Base-by-base conservation (phyloP, 2,797 vertebrate species). In the Sphaeramia orbicularis region DNA sequence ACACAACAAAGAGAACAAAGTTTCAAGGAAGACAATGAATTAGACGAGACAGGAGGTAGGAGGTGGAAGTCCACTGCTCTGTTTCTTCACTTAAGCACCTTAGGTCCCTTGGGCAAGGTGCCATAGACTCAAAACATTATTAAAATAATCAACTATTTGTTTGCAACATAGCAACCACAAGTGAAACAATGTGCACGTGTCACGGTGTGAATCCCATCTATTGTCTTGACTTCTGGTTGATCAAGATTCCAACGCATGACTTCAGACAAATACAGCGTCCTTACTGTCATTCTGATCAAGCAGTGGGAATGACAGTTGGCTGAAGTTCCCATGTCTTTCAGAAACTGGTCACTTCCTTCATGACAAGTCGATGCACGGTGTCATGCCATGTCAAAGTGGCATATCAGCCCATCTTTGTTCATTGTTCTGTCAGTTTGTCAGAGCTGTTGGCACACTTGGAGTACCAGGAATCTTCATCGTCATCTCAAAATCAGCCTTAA, bases 171-270 rank as follows among this genome's bases (percentile, higher is more conserved):
- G 85, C 74, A 86, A 87, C 83, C 12, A 24, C 1, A 12, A 43
- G 43, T 30, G 51, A n/a, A 56, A 10, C 9, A 41, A 38, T 32
- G 59, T 19, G 47, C 12, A 24, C 58, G 67, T 63, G 58, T 80
- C 51, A 63, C 32, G 9, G 60, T 44, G 42, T 77, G 53, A 76
- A 37, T 60, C 10, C 45, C 5, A 7, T 35, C 71, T 66, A 80
- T 91, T 92, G 84, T 89, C n/a, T 79, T 62, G 15, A 48, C 3
- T 38, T 79, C 71, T 60, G 50, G 89, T 87, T 50, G 45, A 45
- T 59, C 74, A 53, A 62, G 83, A 90, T 90, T 91, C 78, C 72
- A 78, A 45, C 42, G 76, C 63, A 80, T 74, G 58, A 65, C 16
- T 1, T 4, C 2, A 36, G 38, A 15, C 0, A 2, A 30, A 10